A percentile compares a stretch with the other conserved stretches of the same genome.
These are phyloP conservation scores for Drosophila pegasa DNA, from an alignment of 2,888 invertebrate species.

Conservation along the genomic window DNA sequence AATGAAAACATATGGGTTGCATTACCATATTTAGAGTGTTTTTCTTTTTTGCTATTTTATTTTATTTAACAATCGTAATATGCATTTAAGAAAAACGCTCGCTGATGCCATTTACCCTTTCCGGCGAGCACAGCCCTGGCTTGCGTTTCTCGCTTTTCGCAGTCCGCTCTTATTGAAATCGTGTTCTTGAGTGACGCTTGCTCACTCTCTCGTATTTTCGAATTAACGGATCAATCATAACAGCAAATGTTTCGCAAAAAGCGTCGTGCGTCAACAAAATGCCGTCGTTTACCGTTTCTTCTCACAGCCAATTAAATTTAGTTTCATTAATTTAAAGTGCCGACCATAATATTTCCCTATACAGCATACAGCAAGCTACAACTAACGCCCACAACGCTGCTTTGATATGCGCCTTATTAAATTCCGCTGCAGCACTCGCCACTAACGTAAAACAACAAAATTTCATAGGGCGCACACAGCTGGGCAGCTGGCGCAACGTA, in stretches of 20 bases:
- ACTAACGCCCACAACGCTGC: constrained; percentile 39
- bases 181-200: constrained; percentile 19
- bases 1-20: background rate
- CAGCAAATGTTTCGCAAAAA: constrained; percentile 64
- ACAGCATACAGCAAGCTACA: constrained; percentile 12
- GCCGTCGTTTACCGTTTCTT: constrained; percentile 66
- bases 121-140: constrained; percentile 1
- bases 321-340: constrained; percentile 41
- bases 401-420: constrained; percentile 14
- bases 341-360: constrained; percentile 1
- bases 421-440: constrained; percentile 62
- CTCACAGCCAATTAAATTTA: constrained; percentile 30
- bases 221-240: constrained; percentile 74
- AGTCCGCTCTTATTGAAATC: constrained; percentile 8
- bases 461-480: constrained; percentile 47
- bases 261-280: constrained; percentile 67
- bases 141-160: constrained; percentile 6
- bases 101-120: constrained; percentile 3
- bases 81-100: background rate
- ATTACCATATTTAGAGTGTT: background rate
- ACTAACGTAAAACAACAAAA: constrained; percentile 42
- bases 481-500: constrained; percentile 69
- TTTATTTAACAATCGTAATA: background rate
- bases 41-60: background rate
- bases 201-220: constrained; percentile 46